Conservation (phyloP, 2,113 vertebrate genomes). For the Parus major region DNA sequence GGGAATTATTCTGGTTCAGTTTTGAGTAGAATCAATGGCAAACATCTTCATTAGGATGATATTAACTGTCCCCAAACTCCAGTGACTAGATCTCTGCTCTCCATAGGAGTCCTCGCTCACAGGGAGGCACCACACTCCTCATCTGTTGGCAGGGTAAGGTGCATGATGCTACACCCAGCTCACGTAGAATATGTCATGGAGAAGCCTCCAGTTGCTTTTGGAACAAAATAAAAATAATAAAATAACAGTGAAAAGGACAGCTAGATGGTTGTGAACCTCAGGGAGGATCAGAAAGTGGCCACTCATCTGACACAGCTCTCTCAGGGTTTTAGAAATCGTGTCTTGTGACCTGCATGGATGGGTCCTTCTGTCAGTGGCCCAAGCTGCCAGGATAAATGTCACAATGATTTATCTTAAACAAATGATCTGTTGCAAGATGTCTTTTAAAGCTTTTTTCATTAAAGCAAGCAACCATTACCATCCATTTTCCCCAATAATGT, state of each 20-base stretch:
- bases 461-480: slow-evolving; percentile 9
- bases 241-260: neutral
- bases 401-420: neutral
- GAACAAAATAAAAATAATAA: neutral
- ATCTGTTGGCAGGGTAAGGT: neutral
- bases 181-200: neutral
- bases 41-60: neutral
- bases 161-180: neutral
- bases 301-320: neutral
- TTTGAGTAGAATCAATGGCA: neutral
- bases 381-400: neutral
- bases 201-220: neutral
- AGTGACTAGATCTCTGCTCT: neutral
- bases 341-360: neutral
- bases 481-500: slow-evolving; percentile 43
- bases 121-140: neutral
- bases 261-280: neutral
- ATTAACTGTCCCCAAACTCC: neutral
- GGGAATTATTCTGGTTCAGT: neutral
- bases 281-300: neutral
- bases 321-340: neutral
- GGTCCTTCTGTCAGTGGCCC: neutral
- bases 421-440: neutral
- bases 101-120: neutral
- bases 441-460: slow-evolving; percentile 35